Conservation (phyloP, 2,888 invertebrate genomes). For the Athalia cordata region DNA sequence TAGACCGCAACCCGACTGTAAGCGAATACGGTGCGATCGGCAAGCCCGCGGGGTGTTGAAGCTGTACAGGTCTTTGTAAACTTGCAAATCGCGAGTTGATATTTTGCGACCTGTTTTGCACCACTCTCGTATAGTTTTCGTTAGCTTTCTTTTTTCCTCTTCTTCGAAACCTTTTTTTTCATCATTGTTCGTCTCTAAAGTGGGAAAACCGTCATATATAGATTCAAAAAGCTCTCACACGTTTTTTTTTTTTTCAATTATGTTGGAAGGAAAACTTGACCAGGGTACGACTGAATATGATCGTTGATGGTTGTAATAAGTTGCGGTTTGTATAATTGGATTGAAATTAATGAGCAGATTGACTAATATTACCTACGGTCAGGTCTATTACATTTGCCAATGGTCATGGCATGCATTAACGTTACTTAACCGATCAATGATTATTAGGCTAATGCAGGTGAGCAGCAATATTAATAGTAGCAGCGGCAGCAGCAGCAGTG, state of each 20-base stretch:
- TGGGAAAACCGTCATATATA: too few relatives aligned
- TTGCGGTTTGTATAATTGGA: background rate
- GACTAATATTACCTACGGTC: background rate
- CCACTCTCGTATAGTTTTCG: too few relatives aligned
- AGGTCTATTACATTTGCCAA: background rate
- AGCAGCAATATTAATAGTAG: background rate
- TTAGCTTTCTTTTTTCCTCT: too few relatives aligned
- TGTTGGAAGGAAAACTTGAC: too few relatives aligned
- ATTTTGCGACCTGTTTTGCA: too few relatives aligned
- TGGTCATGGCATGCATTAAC: constrained; percentile 17
- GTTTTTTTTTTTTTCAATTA: background rate
- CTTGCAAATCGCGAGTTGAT: too few relatives aligned
- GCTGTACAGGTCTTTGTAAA: constrained; percentile 6
- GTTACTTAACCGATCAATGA: constrained; percentile 11
- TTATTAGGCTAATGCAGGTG: constrained; percentile 4
- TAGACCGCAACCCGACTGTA: background rate
- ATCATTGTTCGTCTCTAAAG: too few relatives aligned
- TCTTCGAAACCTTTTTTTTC: too few relatives aligned
- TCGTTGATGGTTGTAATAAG: constrained; percentile 2
- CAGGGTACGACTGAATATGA: too few relatives aligned
- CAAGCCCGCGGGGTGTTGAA: constrained; percentile 17
- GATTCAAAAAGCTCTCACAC: background rate
- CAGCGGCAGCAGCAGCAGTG: background rate
- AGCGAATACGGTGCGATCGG: constrained; percentile 1
- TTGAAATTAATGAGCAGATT: constrained; percentile 12